Base-by-base conservation (phyloP, 2,888 invertebrate species). In the Biston betularia region DNA sequence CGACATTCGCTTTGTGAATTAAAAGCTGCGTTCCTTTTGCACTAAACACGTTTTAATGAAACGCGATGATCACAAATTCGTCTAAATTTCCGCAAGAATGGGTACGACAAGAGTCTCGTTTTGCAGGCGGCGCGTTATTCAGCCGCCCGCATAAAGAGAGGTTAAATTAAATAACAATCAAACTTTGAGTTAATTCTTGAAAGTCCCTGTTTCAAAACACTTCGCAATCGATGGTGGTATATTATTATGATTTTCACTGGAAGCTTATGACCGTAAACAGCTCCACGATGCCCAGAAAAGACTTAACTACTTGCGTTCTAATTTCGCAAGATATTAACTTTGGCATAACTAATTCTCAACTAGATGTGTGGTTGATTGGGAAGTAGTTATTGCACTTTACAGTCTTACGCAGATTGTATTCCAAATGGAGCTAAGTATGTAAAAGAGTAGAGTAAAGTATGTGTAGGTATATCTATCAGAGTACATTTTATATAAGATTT, bases 121-220 rank as follows among this genome's bases (percentile, higher is more conserved):
- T 84, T 80, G 81, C 83, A 83, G 86, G 80, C 83, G 82, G 80
- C 81, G 85, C 82, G 82, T 82, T 84, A 85, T 83, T 83, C 83
- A 82, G 79, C 82, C 82, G 82, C 88, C 89, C 89, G 89, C 87
- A 89, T 89, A 85, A 86, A 87, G 86, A 88, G 87, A 89, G 88
- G 85, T 87, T 87, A 88, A 92, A 91, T 92, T 90, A 90, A 92
- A 92, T 91, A 92, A 88, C 86, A 89, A 86, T 84, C 78, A 87
- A 90, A 89, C 86, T 89, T 89, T 54, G 61, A 68, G 68, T 56
- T 60, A 69, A 67, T 55, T 63, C 65, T 60, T 58, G 44, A 73
- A 65, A 57, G 56, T 62, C 53, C 44, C 64, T 59, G 58, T 60
- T 57, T 59, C 38, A 53, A 52, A 59, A 60, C 57, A 56, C 57